phyloP scores from a whole-genome alignment of 2,797 vertebrate genomes.

The Thamnophis elegans region DNA sequence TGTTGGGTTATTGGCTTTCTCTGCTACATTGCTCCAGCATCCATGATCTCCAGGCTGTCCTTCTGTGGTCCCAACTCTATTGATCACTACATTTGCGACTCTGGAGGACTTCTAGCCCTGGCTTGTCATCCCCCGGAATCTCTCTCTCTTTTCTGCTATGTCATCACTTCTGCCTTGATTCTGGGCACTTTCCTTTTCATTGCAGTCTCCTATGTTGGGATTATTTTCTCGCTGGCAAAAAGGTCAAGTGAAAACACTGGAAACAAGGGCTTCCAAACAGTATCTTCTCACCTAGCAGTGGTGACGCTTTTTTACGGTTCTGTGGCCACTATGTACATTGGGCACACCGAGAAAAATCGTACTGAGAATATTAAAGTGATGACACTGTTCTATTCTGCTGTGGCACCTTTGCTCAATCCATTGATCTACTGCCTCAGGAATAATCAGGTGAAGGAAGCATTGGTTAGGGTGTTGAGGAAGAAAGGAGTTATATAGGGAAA shows the following conservation, averaged over 20 bases:
- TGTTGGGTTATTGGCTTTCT: conserved; percentile 55
- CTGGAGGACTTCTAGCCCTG: conserved; percentile 53
- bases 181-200: conserved; percentile 53
- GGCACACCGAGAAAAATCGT: conserved; percentile 45
- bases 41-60: conserved; percentile 50
- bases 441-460: conserved; percentile 55
- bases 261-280: conserved; percentile 54
- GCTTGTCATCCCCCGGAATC: conserved; percentile 51
- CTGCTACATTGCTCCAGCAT: conserved; percentile 40
- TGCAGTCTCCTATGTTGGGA: conserved; percentile 40
- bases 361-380: conserved; percentile 53
- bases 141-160: conserved; percentile 46
- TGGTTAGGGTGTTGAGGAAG: conserved; percentile 9
- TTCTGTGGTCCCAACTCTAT: conserved; percentile 58
- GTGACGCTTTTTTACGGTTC: conserved; percentile 61
- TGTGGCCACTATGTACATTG: conserved; percentile 61
- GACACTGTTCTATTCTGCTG: conserved; percentile 53
- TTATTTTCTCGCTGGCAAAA: conserved; percentile 50
- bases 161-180: conserved; percentile 33
- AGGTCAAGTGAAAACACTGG: conserved; percentile 34
- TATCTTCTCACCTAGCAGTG: conserved; percentile 56
- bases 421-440: conserved; percentile 64
- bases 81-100: conserved; percentile 61
- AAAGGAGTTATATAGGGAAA: background rate
- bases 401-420: conserved; percentile 61